A percentile compares a stretch with the other conserved stretches of the same genome.
Conservation (phyloP, 2,888 invertebrate genomes). For the Hymenopus coronatus region DNA sequence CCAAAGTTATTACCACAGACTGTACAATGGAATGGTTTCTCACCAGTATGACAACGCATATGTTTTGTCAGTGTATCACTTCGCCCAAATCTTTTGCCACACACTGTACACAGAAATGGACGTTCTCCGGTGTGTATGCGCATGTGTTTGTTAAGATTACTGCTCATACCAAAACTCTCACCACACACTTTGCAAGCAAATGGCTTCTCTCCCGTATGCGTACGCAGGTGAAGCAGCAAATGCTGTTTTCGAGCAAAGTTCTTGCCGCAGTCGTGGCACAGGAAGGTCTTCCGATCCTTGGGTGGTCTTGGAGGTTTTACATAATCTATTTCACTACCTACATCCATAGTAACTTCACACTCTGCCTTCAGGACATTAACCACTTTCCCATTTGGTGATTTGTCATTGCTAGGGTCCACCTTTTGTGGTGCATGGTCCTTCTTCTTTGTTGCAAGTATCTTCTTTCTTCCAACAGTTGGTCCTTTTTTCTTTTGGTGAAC, state of each 20-base stretch:
- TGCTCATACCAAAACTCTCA: constrained; percentile 12
- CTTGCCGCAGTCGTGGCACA: constrained; percentile 11
- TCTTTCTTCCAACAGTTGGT: neutral
- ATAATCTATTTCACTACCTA: neutral
- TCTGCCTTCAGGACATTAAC: neutral
- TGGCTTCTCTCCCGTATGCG: constrained; percentile 24
- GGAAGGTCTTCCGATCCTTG: constrained; percentile 3
- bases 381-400: neutral
- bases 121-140: constrained; percentile 15
- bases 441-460: neutral
- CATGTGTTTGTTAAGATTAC: constrained; percentile 11
- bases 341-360: neutral
- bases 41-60: constrained; percentile 18
- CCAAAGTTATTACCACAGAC: constrained; percentile 51
- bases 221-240: neutral
- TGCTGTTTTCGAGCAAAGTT: constrained; percentile 7
- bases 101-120: constrained; percentile 20
- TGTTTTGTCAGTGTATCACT: constrained; percentile 11
- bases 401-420: neutral
- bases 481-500: neutral
- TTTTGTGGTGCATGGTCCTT: neutral
- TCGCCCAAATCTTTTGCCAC: constrained; percentile 11
- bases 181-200: constrained; percentile 20
- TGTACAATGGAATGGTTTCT: constrained; percentile 45
- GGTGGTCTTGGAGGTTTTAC: neutral